Evolutionary conservation across 2,797 vertebrate genomes (phyloP), one percentile per base, ranked within the genome.

Genomic region (Craterocephalus amniculus): DNA sequence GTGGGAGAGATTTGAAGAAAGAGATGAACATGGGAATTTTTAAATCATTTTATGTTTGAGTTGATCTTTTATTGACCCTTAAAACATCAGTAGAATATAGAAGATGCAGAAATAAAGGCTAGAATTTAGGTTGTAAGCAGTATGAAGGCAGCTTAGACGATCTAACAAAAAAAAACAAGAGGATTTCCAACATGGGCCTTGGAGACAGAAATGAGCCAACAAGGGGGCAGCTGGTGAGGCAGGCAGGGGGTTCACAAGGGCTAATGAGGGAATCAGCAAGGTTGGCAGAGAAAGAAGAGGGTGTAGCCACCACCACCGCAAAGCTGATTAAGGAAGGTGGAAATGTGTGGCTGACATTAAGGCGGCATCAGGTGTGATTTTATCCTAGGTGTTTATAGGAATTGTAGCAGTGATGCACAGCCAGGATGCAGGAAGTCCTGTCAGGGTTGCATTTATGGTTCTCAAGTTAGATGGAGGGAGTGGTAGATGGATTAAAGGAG

Each of bases 381-480:
- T 71, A 27, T 60, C 29, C 6, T 27, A 6, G 18, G 24, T 31
- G 64, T 59, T 63, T 74, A 16, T 24, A 8, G 22, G 32, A 35
- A 54, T 60, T 31, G 54, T 26, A n/a, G n/a, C n/a, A n/a, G n/a
- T 79, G 81, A 87, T 81, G 51, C 59, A 86, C 38, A 32, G 49
- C 59, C 32, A 13, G 13, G 58, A 54, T 51, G 45, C 67, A 40
- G 76, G 76, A 49, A 52, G 66, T 49, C 29, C 68, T 12, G 43
- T 71, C 48, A 29, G 31, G 54, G 36, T 48, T 69, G 56, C 68
- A 84, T 87, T 85, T 70, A 76, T 38, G 57, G 52, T 4, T 6
- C 38, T 66, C 22, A 34, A 63, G 62, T 54, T 9, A 55, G 51
- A 69, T 34, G 52, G 59, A 9, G 55, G 49, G 34, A 48, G 48